Evolutionary conservation across 2,888 invertebrate species (phyloP).

Genomic region (Lymantria monacha): DNA sequence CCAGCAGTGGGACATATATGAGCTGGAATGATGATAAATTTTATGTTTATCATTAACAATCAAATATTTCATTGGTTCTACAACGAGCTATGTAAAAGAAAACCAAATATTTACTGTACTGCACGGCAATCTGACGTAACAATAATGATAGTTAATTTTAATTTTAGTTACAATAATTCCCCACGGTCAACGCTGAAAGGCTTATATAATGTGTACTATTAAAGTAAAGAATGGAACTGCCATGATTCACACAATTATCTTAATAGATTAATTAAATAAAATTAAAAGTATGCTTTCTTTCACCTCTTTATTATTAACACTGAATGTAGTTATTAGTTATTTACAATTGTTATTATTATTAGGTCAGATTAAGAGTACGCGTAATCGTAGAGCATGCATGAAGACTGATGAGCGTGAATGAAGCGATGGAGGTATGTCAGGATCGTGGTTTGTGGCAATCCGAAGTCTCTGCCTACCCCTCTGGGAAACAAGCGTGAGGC

Average conservation of each 20-base stretch:
- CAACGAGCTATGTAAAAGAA: constrained; percentile 14
- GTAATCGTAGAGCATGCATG: too few relatives aligned
- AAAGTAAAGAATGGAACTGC: constrained; percentile 15
- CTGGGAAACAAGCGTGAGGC: too few relatives aligned
- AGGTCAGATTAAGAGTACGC: too few relatives aligned
- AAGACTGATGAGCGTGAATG: too few relatives aligned
- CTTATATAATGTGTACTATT: constrained; percentile 21
- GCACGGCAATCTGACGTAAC: constrained; percentile 25
- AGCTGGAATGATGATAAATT: background rate
- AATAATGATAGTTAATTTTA: constrained; percentile 24
- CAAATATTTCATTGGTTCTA: constrained; percentile 12
- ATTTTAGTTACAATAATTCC: constrained; percentile 19
- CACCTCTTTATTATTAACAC: too few relatives aligned
- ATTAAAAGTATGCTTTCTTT: background rate
- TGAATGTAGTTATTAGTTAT: too few relatives aligned
- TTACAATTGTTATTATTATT: too few relatives aligned
- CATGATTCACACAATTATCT: constrained; percentile 24
- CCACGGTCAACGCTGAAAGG: constrained; percentile 33
- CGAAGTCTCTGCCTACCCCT: too few relatives aligned
- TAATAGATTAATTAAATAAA: constrained; percentile 22
- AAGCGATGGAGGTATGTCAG: too few relatives aligned
- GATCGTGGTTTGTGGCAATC: too few relatives aligned
- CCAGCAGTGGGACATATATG: too few relatives aligned
- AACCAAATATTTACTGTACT: constrained; percentile 15
- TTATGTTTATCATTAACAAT: background rate